Evolutionary conservation across 1,140 invertebrate species (phyloP), one percentile per base, ranked within the genome.

Genomic region (Drosophila repletoides): DNA sequence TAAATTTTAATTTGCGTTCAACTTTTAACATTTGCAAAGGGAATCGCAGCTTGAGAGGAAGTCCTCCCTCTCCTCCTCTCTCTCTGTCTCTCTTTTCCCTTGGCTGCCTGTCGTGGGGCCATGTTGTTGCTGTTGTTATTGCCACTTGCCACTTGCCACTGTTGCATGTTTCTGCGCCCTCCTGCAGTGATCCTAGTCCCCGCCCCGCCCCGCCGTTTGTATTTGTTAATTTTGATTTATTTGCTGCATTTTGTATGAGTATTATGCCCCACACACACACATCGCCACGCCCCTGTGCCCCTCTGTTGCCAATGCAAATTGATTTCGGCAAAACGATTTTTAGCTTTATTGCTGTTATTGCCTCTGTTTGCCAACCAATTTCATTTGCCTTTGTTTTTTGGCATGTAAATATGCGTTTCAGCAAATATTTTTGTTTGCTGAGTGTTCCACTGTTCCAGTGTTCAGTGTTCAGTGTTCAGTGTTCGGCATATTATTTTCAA

Each of bases 151-250:
- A n/a, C 38, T 33, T 28, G 69, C 41, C 6, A 38, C n/a, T 40
- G 17, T 40, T 55, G 38, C 51, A 43, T 55, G 38, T 43, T 41
- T 9, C 21, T 17, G 36, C 17, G 46, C 26, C 51, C 51, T 38
- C 51, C 12, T 53, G 51, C 51, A 17, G 51, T 53, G 49, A 26
- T n/a, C 34, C 26, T n/a, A 17, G 10, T 7, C 24, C 21, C 3
- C 24, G 36, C 15, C 5, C 12, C 10, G 4, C 1, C 38, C 22
- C 6, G 26, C 9, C 41, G 59, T 76, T 76, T 65, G 58, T 72
- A 49, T 75, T 74, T 77, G 74, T 72, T 84, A 79, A 86, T 86
- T 86, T 72, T 83, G 79, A 83, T 84, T 86, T 79, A 71, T 86
- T 67, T 72, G 66, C 80, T 79, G 70, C 66, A 72, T 69, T 83